Evolutionary conservation across 2,113 vertebrate species (phyloP).

Genomic region (Caranx melampygus): DNA sequence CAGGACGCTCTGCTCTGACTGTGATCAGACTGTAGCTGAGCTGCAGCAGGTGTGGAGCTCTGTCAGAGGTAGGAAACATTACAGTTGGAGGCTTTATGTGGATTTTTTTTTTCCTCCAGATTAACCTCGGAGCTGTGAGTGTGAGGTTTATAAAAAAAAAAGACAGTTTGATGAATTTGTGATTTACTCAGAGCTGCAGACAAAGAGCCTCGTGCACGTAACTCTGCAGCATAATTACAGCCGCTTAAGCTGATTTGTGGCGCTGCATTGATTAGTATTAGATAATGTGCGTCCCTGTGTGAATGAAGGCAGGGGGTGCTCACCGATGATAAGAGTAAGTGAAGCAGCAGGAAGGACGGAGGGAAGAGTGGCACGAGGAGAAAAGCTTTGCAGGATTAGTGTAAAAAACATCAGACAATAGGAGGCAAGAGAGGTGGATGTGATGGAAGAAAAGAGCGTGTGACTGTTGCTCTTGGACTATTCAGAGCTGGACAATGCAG

Average conservation of each 20-base stretch:
- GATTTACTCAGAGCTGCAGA: background rate
- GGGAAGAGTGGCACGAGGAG: background rate
- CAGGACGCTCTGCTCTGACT: background rate
- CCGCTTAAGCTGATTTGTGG: conserved; percentile 9
- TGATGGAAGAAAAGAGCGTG: too few species aligned
- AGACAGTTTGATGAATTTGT: background rate
- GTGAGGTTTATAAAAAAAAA: background rate
- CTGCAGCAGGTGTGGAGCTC: background rate
- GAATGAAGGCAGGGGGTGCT: background rate
- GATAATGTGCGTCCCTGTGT: background rate
- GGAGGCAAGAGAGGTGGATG: too few species aligned
- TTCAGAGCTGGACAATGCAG: too few species aligned
- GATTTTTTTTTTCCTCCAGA: too few species aligned
- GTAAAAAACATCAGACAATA: background rate
- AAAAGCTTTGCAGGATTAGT: background rate
- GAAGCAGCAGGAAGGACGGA: background rate
- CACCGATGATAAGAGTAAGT: background rate
- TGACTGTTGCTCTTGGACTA: too few species aligned
- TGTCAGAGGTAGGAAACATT: too few species aligned
- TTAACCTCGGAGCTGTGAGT: background rate
- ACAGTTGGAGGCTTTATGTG: background rate
- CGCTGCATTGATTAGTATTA: background rate
- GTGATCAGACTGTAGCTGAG: background rate
- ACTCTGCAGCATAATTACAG: background rate
- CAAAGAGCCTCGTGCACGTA: background rate